phyloP scores from a whole-genome alignment of 1,140 invertebrate genomes.

The Sycophaga agraensis region DNA sequence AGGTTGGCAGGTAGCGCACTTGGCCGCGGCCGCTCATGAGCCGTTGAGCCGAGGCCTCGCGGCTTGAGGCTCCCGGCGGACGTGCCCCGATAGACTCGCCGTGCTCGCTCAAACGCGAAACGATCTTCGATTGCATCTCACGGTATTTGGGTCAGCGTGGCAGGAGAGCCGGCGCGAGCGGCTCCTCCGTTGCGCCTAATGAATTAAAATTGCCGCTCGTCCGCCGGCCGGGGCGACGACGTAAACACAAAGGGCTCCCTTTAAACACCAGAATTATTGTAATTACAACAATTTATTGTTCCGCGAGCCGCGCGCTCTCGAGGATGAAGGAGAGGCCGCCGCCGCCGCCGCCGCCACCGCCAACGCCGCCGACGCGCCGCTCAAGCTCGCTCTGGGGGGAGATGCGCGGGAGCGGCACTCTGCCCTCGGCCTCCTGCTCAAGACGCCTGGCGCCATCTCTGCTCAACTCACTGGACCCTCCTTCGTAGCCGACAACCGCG shows the following conservation, averaged over 20 bases:
- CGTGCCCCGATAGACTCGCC: constrained; percentile 16
- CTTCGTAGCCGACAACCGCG: too few relatives aligned
- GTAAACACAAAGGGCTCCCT: constrained; percentile 42
- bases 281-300: constrained; percentile 53
- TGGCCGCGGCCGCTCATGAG: too few relatives aligned
- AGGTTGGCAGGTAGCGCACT: too few relatives aligned
- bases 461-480: not conserved
- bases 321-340: not conserved
- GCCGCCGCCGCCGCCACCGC: too few relatives aligned
- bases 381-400: too few relatives aligned
- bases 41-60: too few relatives aligned
- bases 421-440: too few relatives aligned
- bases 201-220: constrained; percentile 45
- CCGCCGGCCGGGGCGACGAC: constrained; percentile 26
- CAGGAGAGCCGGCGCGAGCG: constrained; percentile 24
- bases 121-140: constrained; percentile 26
- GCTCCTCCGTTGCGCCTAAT: constrained; percentile 33
- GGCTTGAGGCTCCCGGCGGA: too few relatives aligned
- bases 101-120: constrained; percentile 27
- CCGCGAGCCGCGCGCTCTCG: not conserved
- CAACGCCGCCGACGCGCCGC: too few relatives aligned
- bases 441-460: not conserved
- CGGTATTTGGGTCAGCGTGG: constrained; percentile 38
- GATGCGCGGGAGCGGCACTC: too few relatives aligned
- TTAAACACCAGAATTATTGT: constrained; percentile 47